Percentiles rank a stretch among this genome's conserved stretches.
Conservation (phyloP, 2,888 invertebrate species). For the Gisinianus flammeolus region DNA sequence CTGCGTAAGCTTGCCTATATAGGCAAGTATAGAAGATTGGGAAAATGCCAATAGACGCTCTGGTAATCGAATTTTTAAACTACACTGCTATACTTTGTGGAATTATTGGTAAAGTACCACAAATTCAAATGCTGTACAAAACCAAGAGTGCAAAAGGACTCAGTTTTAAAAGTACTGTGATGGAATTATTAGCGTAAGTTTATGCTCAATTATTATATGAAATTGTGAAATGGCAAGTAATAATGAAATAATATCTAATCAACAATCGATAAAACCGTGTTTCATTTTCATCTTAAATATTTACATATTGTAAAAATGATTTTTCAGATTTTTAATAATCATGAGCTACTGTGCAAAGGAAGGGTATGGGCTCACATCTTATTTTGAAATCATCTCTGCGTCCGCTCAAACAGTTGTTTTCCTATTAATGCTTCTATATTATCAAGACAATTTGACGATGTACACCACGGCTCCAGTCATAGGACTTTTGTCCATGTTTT, state of each 20-base stretch:
- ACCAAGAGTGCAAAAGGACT: conserved; percentile 74
- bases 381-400: conserved; percentile 33
- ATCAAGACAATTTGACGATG: conserved; percentile 5
- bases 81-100: conserved; percentile 60
- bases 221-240: not conserved
- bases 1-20: no score
- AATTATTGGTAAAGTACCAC: conserved; percentile 80
- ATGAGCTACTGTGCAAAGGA: conserved; percentile 36
- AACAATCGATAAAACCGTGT: no score
- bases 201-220: not conserved
- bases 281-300: no score
- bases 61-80: conserved; percentile 26
- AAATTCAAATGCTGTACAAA: conserved; percentile 73
- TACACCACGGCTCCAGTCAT: not conserved
- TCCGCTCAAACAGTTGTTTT: conserved; percentile 30
- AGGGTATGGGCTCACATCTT: conserved; percentile 18
- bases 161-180: conserved; percentile 69
- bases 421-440: conserved; percentile 14
- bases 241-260: no score
- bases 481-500: conserved; percentile 16
- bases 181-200: conserved; percentile 74
- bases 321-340: conserved; percentile 27
- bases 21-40: not conserved
- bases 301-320: no score
- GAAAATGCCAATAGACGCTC: not conserved